Conservation (phyloP, 2,888 invertebrate genomes). For the Oeneis ivallda region DNA sequence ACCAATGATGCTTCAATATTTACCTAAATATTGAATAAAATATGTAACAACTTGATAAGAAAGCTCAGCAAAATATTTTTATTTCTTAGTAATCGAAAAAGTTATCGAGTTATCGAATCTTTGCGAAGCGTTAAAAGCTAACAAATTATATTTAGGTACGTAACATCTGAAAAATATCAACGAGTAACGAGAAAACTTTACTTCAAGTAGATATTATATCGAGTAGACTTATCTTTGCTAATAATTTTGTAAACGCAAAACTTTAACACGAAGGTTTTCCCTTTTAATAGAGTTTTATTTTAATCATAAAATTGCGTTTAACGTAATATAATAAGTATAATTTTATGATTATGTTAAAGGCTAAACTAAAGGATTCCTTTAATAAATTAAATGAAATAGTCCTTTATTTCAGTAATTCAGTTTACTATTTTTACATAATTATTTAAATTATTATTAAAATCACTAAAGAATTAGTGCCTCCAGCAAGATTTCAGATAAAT, state of each 20-base stretch:
- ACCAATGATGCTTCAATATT: neutral
- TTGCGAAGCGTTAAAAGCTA: slow-evolving; percentile 30
- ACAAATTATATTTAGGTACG: slow-evolving; percentile 20
- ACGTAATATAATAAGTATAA: no score
- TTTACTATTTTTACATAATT: no score
- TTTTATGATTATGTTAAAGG: no score
- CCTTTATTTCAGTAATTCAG: no score
- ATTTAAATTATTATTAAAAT: no score
- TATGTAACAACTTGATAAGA: slow-evolving; percentile 4
- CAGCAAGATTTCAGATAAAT: no score
- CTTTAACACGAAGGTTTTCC: neutral
- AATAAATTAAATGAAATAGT: no score
- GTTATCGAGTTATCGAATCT: slow-evolving; percentile 26
- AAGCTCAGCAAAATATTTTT: slow-evolving; percentile 1
- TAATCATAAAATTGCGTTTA: no score
- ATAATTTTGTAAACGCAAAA: neutral
- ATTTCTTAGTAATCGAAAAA: slow-evolving; percentile 30
- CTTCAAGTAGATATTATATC: neutral
- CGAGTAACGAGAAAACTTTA: slow-evolving; percentile 20
- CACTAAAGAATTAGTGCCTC: no score
- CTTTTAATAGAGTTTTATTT: neutral
- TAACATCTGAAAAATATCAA: slow-evolving; percentile 28
- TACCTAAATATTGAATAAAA: neutral
- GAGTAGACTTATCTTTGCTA: neutral
- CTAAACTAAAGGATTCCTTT: no score